A percentile compares a stretch with the other conserved stretches of the same genome.
phyloP scores from a whole-genome alignment of 2,113 vertebrate species.

The Saguinus midas region DNA sequence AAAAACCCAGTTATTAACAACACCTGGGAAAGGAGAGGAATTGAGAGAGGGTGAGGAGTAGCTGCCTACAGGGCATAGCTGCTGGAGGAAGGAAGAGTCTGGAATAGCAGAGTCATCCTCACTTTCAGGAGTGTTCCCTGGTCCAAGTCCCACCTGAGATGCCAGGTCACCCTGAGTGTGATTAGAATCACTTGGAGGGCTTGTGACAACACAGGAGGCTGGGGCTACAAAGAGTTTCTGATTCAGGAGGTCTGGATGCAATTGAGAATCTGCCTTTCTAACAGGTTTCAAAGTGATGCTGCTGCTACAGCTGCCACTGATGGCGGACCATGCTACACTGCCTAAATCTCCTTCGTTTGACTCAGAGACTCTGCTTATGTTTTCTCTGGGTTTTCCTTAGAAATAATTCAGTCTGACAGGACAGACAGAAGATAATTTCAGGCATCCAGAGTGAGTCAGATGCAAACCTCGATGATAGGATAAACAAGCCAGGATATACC shows the following conservation, averaged over 20 bases:
- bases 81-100: background rate
- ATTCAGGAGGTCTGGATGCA: background rate
- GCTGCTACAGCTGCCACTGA: background rate
- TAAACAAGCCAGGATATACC: background rate
- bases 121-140: background rate
- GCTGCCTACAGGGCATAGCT: background rate
- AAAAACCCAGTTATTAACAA: background rate
- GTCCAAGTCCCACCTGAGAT: background rate
- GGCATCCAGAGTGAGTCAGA: background rate
- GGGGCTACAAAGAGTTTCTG: background rate
- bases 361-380: background rate
- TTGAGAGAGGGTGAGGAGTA: background rate
- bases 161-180: background rate
- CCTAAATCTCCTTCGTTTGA: background rate
- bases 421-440: background rate
- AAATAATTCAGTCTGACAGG: background rate
- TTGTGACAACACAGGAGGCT: background rate
- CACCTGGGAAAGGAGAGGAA: conserved; percentile 32
- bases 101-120: background rate
- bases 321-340: rapidly evolving
- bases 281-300: background rate
- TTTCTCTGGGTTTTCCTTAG: conserved; percentile 1
- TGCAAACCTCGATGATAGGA: background rate
- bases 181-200: background rate
- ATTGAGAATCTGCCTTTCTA: background rate